Evolutionary conservation across 2,888 invertebrate genomes (phyloP).

Genomic region (Drosophila merina): DNA sequence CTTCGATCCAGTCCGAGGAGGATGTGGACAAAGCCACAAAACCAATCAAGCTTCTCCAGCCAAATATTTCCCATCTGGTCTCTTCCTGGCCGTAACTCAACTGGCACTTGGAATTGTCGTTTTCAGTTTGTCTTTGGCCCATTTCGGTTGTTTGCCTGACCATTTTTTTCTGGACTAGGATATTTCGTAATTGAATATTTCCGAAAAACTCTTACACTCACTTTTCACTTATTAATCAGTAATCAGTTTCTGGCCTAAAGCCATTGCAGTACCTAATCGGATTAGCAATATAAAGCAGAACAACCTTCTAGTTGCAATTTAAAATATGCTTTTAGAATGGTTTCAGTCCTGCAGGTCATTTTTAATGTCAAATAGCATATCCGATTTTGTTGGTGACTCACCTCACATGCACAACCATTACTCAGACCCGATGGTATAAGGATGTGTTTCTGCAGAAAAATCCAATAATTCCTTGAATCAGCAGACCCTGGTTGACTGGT

Average conservation of each 20-base stretch:
- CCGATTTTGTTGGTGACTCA: conserved; percentile 57
- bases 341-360: too few relatives aligned
- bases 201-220: conserved; percentile 24
- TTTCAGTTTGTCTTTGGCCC: conserved; percentile 36
- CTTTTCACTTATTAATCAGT: too few relatives aligned
- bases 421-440: conserved; percentile 52
- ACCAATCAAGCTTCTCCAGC: conserved; percentile 54
- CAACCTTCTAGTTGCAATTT: too few relatives aligned
- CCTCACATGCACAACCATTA: conserved; percentile 80
- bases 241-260: too few relatives aligned
- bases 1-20: conserved; percentile 12
- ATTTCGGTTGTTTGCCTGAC: conserved; percentile 13
- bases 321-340: too few relatives aligned
- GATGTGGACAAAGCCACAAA: conserved; percentile 52
- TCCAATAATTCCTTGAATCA: not conserved
- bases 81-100: not conserved
- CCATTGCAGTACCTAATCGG: too few relatives aligned
- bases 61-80: conserved; percentile 3
- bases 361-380: not conserved
- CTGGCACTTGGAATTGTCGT: conserved; percentile 27
- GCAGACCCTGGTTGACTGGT: not conserved
- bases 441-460: not conserved
- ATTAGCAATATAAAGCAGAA: too few relatives aligned
- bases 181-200: conserved; percentile 64
- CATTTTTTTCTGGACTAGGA: conserved; percentile 34